phyloP scores from a whole-genome alignment of 2,797 vertebrate species.

The Sebastes melanostomus region DNA sequence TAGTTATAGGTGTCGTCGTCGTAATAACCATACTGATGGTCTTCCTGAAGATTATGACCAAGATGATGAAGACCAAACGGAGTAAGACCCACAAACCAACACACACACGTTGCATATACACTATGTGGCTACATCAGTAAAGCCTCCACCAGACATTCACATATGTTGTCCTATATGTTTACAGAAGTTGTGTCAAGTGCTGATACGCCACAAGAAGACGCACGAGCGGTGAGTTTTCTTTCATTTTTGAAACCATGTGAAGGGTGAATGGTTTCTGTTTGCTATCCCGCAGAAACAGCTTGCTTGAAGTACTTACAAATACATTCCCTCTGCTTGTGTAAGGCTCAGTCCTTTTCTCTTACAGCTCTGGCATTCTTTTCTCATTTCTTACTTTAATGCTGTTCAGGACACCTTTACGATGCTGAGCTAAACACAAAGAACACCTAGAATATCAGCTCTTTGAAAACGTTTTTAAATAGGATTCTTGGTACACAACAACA shows the following conservation, averaged over 20 bases:
- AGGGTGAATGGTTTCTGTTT: neutral
- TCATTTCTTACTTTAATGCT: neutral
- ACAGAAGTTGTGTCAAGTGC: neutral
- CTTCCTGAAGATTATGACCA: neutral
- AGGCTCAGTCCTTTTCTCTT: neutral
- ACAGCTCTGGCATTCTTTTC: neutral
- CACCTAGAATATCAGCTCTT: neutral
- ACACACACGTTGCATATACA: neutral
- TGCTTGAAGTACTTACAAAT: neutral
- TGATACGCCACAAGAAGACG: neutral
- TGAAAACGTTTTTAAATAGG: neutral
- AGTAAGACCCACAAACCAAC: slow-evolving; percentile 8
- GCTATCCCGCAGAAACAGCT: neutral
- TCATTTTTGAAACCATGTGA: neutral
- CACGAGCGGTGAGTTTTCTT: slow-evolving; percentile 3
- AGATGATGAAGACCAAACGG: neutral
- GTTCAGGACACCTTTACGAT: neutral
- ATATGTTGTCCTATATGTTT: neutral
- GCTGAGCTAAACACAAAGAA: neutral
- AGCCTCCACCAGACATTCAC: neutral
- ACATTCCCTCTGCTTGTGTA: neutral
- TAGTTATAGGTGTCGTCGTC: neutral
- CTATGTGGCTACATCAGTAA: neutral
- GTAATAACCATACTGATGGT: neutral
- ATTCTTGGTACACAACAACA: neutral